Evolutionary conservation across 2,113 vertebrate species (phyloP), one percentile per base, ranked within the genome.

Genomic region (Corythornis madagascariensis): DNA sequence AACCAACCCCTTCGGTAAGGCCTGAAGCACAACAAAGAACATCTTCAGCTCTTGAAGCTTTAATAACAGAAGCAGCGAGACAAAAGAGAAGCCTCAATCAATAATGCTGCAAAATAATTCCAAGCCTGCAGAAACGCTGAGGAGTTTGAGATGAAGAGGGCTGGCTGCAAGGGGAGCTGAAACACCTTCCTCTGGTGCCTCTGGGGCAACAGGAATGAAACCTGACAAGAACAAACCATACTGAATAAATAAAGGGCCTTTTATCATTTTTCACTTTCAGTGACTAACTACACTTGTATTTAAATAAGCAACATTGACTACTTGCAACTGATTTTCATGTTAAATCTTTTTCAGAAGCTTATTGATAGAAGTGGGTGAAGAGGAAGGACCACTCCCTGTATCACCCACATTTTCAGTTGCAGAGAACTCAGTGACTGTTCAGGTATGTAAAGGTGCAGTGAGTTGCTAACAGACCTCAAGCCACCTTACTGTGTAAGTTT

Each of bases 61-160:
- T 45, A 65, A 2, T 38, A 72, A 52, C 5, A 35, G 77, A 79
- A 79, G 6, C 35, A 33, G 50, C 0, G 8, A 87, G 38, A 77
- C 33, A 47, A 40, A 86, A 81, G 86, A 48, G 79, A 83, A 73
- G 24, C 7, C 13, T 43, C 45, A 21, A 40, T 52, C 53, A 12
- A 18, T 38, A 79, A 69, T 1, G 17, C 9, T 0, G 0, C 0
- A 1, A 57, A 79, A 52, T 78, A 48, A 53, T 11, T 72, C 24
- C 60, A 35, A 33, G 17, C 42, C 60, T n/a, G 57, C 33, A 43
- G 75, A 66, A 78, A 40, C 0, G 5, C 53, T 21, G 60, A 2
- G 3, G 55, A 35, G 69, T 55, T 66, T 40, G 57, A 83, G 50
- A 79, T 7, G 40, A 0, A 0, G 71, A 69, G 45, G 50, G 35